Evolutionary conservation across 2,113 vertebrate species (phyloP).

Genomic region (Cyprinodon tularosa): DNA sequence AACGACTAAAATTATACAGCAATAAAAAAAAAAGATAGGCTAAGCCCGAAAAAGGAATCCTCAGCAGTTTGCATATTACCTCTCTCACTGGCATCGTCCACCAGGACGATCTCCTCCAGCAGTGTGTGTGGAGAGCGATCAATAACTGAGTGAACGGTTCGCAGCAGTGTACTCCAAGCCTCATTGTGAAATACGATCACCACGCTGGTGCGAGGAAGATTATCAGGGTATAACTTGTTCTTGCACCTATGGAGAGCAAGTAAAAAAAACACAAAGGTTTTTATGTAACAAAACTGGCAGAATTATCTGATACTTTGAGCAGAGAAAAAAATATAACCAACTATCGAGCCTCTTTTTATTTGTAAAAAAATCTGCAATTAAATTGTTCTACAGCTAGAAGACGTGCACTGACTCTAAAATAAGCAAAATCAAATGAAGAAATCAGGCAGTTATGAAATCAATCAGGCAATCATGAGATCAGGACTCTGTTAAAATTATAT

Average conservation of each 20-base stretch:
- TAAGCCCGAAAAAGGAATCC: conserved; percentile 62
- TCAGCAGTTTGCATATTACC: conserved; percentile 75
- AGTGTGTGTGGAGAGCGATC: conserved; percentile 92
- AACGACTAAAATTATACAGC: conserved; percentile 47
- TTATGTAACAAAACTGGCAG: neutral
- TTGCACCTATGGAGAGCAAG: conserved; percentile 85
- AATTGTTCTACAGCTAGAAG: conserved; percentile 13
- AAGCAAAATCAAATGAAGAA: conserved; percentile 10
- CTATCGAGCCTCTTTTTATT: conserved; percentile 40
- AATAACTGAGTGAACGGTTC: conserved; percentile 96
- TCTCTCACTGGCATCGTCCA: conserved; percentile 97
- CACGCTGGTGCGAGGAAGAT: conserved; percentile 94
- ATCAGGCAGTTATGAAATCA: conserved; percentile 15
- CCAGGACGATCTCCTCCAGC: conserved; percentile 94
- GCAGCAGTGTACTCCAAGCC: conserved; percentile 95
- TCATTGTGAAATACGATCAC: conserved; percentile 99
- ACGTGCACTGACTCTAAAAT: conserved; percentile 8
- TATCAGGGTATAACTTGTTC: conserved; percentile 94
- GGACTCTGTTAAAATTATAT: conserved; percentile 14
- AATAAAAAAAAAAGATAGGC: conserved; percentile 54
- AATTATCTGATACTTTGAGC: neutral
- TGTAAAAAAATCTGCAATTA: conserved; percentile 32
- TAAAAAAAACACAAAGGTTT: neutral
- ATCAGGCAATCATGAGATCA: conserved; percentile 10
- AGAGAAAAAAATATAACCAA: conserved; percentile 17